These are phyloP conservation scores for Tenthredo distinguenda DNA, from an alignment of 2,888 invertebrate species.

Conservation along the genomic window DNA sequence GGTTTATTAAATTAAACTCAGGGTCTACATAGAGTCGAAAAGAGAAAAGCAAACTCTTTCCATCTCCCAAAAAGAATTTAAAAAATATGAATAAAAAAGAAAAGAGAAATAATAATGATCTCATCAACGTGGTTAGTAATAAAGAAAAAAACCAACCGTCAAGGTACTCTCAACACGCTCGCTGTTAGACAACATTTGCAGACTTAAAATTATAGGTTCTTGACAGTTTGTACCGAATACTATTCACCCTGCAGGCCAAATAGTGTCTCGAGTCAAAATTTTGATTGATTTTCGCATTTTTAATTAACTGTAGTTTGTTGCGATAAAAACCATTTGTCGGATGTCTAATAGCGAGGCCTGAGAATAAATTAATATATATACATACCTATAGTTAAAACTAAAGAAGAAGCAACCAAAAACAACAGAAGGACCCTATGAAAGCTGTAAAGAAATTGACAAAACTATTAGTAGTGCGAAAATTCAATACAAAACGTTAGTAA, in stretches of 20 bases:
- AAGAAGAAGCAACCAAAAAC: constrained; percentile 54
- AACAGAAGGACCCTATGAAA: constrained; percentile 42
- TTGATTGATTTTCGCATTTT: not conserved
- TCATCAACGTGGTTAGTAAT: not conserved
- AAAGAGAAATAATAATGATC: not conserved
- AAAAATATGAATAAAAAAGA: not conserved
- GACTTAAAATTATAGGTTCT: not conserved
- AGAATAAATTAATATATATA: constrained; percentile 22
- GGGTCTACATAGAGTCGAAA: not conserved
- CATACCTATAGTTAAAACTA: constrained; percentile 49
- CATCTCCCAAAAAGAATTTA: not conserved
- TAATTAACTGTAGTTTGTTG: not conserved
- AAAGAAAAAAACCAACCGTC: constrained; percentile 11
- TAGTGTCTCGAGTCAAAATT: too few species aligned
- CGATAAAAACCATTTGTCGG: not conserved
- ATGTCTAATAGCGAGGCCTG: not conserved
- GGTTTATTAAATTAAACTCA: not conserved
- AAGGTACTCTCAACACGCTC: not conserved
- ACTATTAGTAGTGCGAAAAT: constrained; percentile 32
- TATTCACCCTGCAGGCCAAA: not conserved
- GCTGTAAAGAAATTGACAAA: constrained; percentile 51
- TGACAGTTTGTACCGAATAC: not conserved
- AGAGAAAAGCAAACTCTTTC: not conserved
- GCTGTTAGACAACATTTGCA: not conserved
- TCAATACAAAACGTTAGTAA: constrained; percentile 5